A percentile compares a stretch with the other conserved stretches of the same genome.
These are phyloP conservation scores for Sebastes oblongus DNA, from an alignment of 2,797 vertebrate species.

Conservation along the genomic window DNA sequence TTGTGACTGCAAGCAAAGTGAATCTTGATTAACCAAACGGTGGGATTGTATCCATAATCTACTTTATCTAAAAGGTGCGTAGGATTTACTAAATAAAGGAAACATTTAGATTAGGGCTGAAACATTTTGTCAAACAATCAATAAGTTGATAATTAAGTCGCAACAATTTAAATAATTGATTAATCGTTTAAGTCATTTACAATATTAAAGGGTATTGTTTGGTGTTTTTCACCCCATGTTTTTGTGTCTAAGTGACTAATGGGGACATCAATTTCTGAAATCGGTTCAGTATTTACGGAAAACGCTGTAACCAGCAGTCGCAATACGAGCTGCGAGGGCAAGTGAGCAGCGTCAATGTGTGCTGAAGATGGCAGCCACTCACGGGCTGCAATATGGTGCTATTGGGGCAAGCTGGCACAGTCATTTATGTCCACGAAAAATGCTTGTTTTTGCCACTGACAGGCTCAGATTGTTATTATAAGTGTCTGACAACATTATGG, in stretches of 20 bases:
- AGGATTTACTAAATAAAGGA: background rate
- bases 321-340: too few relatives aligned
- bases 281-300: accelerated
- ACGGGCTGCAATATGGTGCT: too few relatives aligned
- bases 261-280: background rate
- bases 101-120: background rate
- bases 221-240: background rate
- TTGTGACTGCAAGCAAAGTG: background rate
- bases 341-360: too few relatives aligned
- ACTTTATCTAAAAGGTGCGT: background rate
- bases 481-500: too few relatives aligned
- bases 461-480: too few relatives aligned
- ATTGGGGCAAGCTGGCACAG: too few relatives aligned
- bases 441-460: too few relatives aligned
- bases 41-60: background rate
- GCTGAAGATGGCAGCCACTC: too few relatives aligned
- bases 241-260: background rate
- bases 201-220: background rate
- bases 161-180: background rate
- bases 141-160: background rate
- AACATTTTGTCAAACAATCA: background rate
- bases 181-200: background rate
- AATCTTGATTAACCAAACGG: background rate
- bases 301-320: too few relatives aligned
- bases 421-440: too few relatives aligned